These are phyloP conservation scores for Drymodes brunneopygia DNA, from an alignment of 2,113 vertebrate genomes.

Conservation along the genomic window DNA sequence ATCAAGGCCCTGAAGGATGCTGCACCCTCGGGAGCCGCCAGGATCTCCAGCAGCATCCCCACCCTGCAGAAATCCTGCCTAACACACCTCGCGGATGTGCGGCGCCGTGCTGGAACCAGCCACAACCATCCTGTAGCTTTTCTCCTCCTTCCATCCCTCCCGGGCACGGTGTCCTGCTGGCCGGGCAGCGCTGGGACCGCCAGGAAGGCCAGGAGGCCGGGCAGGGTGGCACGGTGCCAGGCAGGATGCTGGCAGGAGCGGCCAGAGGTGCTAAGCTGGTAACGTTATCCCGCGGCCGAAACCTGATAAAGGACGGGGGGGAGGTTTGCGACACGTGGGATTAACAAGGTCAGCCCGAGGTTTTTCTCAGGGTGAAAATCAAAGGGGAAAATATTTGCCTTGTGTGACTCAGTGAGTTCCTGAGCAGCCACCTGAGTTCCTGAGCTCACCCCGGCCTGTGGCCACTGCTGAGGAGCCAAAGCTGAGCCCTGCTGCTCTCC, in stretches of 20 bases:
- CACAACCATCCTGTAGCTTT: neutral
- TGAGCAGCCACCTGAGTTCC: neutral
- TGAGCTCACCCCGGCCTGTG: neutral
- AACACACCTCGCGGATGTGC: neutral
- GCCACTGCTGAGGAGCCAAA: neutral
- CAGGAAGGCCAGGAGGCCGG: fast-evolving
- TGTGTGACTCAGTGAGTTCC: slow-evolving; percentile 45
- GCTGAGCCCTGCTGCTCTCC: neutral
- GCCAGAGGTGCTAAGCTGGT: slow-evolving; percentile 1
- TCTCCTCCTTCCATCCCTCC: neutral
- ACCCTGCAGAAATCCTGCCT: fast-evolving
- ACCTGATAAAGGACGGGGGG: neutral
- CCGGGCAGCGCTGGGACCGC: neutral
- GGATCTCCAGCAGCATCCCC: neutral
- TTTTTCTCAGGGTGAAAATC: slow-evolving; percentile 57
- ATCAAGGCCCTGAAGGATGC: fast-evolving
- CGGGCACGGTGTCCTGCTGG: fast-evolving
- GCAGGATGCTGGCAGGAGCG: slow-evolving; percentile 26
- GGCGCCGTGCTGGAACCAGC: neutral
- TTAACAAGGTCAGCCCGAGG: slow-evolving; percentile 29
- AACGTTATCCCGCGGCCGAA: neutral
- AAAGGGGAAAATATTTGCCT: slow-evolving; percentile 44
- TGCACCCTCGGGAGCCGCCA: neutral
- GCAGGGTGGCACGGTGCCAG: neutral
- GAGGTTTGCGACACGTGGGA: neutral